Conservation (phyloP, 2,113 vertebrate genomes). For the Takifugu flavidus region DNA sequence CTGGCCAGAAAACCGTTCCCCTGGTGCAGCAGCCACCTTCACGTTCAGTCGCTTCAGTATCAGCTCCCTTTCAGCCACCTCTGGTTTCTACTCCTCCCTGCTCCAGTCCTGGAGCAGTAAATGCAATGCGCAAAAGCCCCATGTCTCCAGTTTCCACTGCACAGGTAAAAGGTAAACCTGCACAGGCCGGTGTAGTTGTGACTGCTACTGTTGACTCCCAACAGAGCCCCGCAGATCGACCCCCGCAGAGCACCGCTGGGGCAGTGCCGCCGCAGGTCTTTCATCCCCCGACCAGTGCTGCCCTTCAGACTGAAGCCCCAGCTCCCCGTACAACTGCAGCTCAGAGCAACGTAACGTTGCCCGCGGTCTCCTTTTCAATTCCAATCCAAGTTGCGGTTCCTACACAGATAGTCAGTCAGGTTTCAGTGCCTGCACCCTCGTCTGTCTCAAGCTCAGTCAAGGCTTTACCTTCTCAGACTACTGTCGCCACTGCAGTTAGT, state of each 20-base stretch:
- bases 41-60: constrained; percentile 39
- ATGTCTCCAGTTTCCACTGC: constrained; percentile 71
- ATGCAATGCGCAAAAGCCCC: constrained; percentile 78
- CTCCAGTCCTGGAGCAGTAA: constrained; percentile 79
- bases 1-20: constrained; percentile 55
- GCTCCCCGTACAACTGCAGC: constrained; percentile 25
- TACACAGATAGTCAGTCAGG: constrained; percentile 36
- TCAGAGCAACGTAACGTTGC: constrained; percentile 30
- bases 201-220: constrained; percentile 72
- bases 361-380: constrained; percentile 43
- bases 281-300: constrained; percentile 35
- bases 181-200: constrained; percentile 77
- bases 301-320: constrained; percentile 44
- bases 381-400: constrained; percentile 42
- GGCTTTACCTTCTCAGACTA: constrained; percentile 37
- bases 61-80: constrained; percentile 74
- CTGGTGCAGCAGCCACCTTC: constrained; percentile 71
- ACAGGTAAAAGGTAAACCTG: constrained; percentile 77
- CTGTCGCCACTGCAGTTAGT: constrained; percentile 33
- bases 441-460: constrained; percentile 29
- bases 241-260: constrained; percentile 58
- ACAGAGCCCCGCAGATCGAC: constrained; percentile 78
- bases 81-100: constrained; percentile 80
- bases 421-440: constrained; percentile 33
- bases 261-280: constrained; percentile 31